phyloP scores from a whole-genome alignment of 1,140 invertebrate species.

The Pentalonia nigronervosa region DNA sequence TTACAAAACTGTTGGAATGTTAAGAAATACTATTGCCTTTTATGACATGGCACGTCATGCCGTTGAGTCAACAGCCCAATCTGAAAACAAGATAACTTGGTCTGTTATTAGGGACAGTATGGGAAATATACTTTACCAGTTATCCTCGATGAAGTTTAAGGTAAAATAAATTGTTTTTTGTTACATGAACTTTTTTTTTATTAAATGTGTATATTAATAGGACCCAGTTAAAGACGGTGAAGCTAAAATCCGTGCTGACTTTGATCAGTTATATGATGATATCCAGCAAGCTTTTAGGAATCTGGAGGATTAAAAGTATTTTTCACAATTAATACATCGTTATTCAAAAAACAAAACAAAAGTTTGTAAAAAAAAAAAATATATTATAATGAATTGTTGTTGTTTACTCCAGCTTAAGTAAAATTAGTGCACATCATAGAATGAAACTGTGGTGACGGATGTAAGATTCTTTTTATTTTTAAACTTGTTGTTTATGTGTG shows the following conservation, averaged over 20 bases:
- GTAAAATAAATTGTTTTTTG: conserved; percentile 65
- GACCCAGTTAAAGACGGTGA: conserved; percentile 98
- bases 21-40: conserved; percentile 98
- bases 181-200: conserved; percentile 44
- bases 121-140: conserved; percentile 94
- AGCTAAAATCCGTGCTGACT: conserved; percentile 95
- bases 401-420: conserved; percentile 48
- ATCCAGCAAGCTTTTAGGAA: conserved; percentile 98
- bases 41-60: conserved; percentile 98
- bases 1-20: conserved; percentile 99
- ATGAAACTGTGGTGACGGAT: conserved; percentile 56
- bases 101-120: conserved; percentile 95
- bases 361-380: conserved; percentile 54
- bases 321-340: conserved; percentile 29
- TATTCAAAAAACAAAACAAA: conserved; percentile 43
- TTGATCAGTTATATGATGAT: conserved; percentile 93
- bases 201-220: conserved; percentile 66
- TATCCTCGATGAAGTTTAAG: conserved; percentile 99
- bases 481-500: conserved; percentile 49
- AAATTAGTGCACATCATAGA: conserved; percentile 52
- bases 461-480: conserved; percentile 48
- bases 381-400: conserved; percentile 53
- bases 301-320: conserved; percentile 88
- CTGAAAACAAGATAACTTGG: conserved; percentile 99
- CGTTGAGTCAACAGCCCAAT: conserved; percentile 96